Percentiles rank a stretch among this genome's conserved stretches.
These are phyloP conservation scores for Upupa epops DNA, from an alignment of 2,113 vertebrate species.

Conservation along the genomic window DNA sequence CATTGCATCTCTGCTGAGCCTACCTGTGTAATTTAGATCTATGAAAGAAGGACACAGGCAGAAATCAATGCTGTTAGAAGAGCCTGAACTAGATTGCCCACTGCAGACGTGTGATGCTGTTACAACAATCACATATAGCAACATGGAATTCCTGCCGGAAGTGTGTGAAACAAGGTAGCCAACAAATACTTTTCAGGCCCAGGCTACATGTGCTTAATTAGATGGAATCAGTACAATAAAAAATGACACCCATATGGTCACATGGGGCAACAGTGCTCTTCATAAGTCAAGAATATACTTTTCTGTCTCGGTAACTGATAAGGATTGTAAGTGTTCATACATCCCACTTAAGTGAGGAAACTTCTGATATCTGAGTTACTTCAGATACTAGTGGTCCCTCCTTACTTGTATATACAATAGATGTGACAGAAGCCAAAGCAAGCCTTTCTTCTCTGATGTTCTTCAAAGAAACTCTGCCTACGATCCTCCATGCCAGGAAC, in stretches of 20 bases:
- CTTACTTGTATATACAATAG: background rate
- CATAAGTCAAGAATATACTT: background rate
- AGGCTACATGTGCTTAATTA: background rate
- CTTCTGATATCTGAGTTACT: background rate
- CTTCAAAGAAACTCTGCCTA: background rate
- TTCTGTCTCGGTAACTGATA: background rate
- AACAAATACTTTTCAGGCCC: background rate
- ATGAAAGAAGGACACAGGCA: background rate
- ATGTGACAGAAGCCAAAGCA: background rate
- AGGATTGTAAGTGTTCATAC: background rate
- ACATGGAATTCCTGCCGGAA: background rate
- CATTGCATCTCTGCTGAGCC: background rate
- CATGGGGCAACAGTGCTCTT: background rate
- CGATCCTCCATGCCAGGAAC: background rate
- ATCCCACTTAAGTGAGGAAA: background rate
- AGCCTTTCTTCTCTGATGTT: background rate
- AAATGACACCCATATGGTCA: background rate
- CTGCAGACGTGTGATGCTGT: background rate
- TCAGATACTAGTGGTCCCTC: background rate
- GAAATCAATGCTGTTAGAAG: background rate
- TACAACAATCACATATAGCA: background rate
- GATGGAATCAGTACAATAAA: background rate
- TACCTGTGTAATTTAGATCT: background rate
- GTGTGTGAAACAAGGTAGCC: background rate
- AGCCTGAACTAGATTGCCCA: background rate